Evolutionary conservation across 2,797 vertebrate genomes (phyloP).

Genomic region (Muscicapa comitata): DNA sequence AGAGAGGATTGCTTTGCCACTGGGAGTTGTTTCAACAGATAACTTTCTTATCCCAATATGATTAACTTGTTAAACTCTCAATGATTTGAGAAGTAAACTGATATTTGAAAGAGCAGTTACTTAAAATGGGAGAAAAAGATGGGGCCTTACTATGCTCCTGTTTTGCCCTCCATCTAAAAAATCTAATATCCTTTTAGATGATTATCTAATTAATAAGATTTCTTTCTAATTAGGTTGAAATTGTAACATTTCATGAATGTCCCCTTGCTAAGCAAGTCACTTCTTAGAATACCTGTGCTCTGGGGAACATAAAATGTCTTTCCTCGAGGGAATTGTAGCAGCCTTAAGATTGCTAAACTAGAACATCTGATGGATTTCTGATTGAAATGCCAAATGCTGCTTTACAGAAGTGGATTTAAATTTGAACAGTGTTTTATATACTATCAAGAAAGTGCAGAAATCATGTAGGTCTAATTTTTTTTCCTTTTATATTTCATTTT

Average conservation of each 20-base stretch:
- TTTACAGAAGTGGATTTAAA: not conserved
- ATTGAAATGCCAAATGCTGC: constrained; percentile 34
- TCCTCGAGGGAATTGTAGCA: constrained; percentile 44
- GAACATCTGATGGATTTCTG: constrained; percentile 45
- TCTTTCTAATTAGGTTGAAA: constrained; percentile 69
- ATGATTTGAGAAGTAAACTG: not conserved
- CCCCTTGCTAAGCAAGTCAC: constrained; percentile 51
- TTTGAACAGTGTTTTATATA: not conserved
- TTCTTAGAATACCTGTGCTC: constrained; percentile 43
- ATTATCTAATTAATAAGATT: constrained; percentile 68
- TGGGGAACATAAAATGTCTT: constrained; percentile 48
- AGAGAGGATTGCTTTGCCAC: not conserved
- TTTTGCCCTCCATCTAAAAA: constrained; percentile 47
- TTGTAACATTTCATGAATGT: constrained; percentile 57
- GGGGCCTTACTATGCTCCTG: not conserved
- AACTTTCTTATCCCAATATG: not conserved
- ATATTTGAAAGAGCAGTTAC: not conserved
- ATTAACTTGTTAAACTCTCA: not conserved
- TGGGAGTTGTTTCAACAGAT: not conserved
- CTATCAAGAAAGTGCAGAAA: not conserved
- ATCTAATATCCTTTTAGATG: constrained; percentile 37
- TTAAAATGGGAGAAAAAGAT: not conserved
- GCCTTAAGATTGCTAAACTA: constrained; percentile 56
- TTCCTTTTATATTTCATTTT: not conserved
- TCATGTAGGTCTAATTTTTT: not conserved